phyloP scores from a whole-genome alignment of 2,797 vertebrate genomes.

The Hippocampus kuda region DNA sequence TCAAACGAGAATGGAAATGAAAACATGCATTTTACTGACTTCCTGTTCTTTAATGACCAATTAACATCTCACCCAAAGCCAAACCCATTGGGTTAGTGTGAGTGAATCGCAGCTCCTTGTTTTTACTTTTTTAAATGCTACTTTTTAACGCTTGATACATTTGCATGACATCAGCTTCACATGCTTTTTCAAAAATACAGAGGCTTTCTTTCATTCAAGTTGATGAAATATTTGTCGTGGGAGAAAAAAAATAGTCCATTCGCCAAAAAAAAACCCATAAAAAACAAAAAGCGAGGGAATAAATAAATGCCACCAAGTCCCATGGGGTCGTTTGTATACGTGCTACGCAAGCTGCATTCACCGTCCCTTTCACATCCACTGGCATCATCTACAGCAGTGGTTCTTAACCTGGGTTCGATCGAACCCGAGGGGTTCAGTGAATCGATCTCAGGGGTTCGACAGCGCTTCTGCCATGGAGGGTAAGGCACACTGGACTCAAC shows the following conservation, averaged over 20 bases:
- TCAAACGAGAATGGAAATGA: not conserved
- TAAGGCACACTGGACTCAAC: no score
- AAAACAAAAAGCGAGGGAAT: slow-evolving; percentile 62
- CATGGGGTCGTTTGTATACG: slow-evolving; percentile 46
- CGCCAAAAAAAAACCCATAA: not conserved
- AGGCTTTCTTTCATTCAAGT: not conserved
- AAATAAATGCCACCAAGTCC: slow-evolving; percentile 64
- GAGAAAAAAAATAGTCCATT: not conserved
- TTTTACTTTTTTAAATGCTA: not conserved
- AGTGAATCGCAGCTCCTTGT: not conserved
- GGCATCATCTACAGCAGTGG: not conserved
- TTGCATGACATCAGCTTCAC: not conserved
- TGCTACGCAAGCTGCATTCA: slow-evolving; percentile 66
- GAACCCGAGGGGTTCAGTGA: no score
- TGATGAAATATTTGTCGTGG: not conserved
- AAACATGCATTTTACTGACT: not conserved
- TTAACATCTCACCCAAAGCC: not conserved
- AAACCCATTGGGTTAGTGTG: no score
- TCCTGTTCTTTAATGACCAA: not conserved
- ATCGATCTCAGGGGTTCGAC: no score
- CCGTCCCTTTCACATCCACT: slow-evolving; percentile 46
- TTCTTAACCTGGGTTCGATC: no score
- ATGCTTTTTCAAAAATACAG: not conserved
- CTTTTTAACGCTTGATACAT: not conserved
- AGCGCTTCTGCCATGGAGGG: no score